phyloP scores from a whole-genome alignment of 2,888 invertebrate species.

The Prenolepis imparis region DNA sequence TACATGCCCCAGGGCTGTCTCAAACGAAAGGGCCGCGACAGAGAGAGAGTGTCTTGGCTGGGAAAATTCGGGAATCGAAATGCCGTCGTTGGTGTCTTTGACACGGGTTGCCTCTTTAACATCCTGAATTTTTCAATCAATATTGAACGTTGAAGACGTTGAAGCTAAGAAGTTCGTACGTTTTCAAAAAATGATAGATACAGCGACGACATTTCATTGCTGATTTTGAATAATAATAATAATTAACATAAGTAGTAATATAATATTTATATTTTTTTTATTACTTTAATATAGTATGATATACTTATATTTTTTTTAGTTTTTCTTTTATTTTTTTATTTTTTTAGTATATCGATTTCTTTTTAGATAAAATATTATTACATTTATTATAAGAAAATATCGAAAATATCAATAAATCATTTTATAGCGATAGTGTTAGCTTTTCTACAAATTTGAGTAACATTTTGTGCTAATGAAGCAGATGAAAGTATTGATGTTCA shows the following conservation, averaged over 20 bases:
- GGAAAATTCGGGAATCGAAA: conserved; percentile 2
- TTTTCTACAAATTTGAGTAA: neutral
- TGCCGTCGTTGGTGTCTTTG: neutral
- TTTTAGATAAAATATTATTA: neutral
- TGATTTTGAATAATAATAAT: neutral
- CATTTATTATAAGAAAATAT: neutral
- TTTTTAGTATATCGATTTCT: neutral
- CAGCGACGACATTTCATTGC: neutral
- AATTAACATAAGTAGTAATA: neutral
- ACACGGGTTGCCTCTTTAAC: neutral
- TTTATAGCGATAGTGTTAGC: neutral
- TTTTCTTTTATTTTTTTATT: neutral
- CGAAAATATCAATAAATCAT: neutral
- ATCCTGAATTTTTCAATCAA: neutral
- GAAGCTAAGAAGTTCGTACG: neutral
- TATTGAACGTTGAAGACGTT: neutral
- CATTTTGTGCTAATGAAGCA: neutral
- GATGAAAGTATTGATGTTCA: neutral
- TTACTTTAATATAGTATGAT: neutral
- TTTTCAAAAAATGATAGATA: neutral
- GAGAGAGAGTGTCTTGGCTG: neutral
- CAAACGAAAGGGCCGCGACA: conserved; percentile 31
- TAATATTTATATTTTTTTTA: neutral
- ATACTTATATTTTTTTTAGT: neutral
- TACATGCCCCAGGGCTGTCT: conserved; percentile 56